These are phyloP conservation scores for Pissodes strobi DNA, from an alignment of 1,140 invertebrate species.

Conservation along the genomic window DNA sequence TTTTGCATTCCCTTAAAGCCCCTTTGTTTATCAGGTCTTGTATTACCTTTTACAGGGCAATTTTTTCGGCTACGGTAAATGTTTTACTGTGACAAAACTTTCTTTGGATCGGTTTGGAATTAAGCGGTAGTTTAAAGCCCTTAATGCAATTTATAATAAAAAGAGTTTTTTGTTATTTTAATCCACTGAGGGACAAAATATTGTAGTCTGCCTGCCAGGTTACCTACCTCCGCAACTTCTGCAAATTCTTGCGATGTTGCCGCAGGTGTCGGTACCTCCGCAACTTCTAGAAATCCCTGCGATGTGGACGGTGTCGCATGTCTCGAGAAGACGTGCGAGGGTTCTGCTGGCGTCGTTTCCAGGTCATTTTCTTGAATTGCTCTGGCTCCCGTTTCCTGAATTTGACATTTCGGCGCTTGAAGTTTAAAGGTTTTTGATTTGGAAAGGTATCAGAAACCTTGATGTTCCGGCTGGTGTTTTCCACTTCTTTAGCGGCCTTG, in stretches of 20 bases:
- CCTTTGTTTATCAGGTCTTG: background rate
- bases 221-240: background rate
- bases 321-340: too few relatives aligned
- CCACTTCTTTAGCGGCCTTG: background rate
- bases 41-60: background rate
- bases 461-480: background rate
- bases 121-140: background rate
- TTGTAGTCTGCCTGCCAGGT: background rate
- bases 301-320: background rate
- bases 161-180: background rate
- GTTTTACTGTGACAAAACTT: too few relatives aligned
- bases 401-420: background rate
- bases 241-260: too few relatives aligned
- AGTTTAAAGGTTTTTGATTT: background rate
- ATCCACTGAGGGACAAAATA: background rate
- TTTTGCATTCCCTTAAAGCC: background rate
- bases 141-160: background rate
- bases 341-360: too few relatives aligned
- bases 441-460: background rate
- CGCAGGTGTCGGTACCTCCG: too few relatives aligned
- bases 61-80: too few relatives aligned
- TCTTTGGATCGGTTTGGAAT: background rate
- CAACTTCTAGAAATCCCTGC: too few relatives aligned
- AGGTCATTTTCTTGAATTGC: background rate
- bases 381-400: background rate